A percentile compares a stretch with the other conserved stretches of the same genome.
Conservation (phyloP, 2,113 vertebrate species). For the Coptodon rendalli region DNA sequence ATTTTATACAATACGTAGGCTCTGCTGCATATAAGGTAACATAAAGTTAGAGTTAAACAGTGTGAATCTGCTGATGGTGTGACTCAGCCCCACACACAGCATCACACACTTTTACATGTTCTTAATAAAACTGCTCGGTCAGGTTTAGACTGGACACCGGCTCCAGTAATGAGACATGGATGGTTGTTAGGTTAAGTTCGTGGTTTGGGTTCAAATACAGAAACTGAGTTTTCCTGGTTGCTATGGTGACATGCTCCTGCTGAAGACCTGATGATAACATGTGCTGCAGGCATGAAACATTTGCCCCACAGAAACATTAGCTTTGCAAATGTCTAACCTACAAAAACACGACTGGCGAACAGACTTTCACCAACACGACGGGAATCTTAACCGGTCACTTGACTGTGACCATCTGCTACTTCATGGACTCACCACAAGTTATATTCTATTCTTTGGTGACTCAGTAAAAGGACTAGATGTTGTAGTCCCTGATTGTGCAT, state of each 20-base stretch:
- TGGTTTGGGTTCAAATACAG: not conserved
- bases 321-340: not conserved
- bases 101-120: not conserved
- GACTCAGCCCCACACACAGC: not conserved
- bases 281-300: not conserved
- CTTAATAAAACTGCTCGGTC: not conserved
- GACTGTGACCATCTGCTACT: not conserved
- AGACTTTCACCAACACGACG: not conserved
- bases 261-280: rapidly evolving
- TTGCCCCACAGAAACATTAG: not conserved
- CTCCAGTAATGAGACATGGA: not conserved
- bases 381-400: not conserved
- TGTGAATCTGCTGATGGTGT: rapidly evolving
- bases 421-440: not conserved
- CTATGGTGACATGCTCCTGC: not conserved
- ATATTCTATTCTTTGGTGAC: not conserved
- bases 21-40: not conserved
- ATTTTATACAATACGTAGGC: rapidly evolving
- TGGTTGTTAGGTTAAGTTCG: not conserved
- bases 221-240: not conserved
- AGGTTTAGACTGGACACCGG: not conserved
- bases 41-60: not conserved
- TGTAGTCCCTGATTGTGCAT: not conserved
- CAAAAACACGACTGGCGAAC: rapidly evolving
- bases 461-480: not conserved